Conservation (phyloP, 2,888 invertebrate genomes). For the Graphium colonna region DNA sequence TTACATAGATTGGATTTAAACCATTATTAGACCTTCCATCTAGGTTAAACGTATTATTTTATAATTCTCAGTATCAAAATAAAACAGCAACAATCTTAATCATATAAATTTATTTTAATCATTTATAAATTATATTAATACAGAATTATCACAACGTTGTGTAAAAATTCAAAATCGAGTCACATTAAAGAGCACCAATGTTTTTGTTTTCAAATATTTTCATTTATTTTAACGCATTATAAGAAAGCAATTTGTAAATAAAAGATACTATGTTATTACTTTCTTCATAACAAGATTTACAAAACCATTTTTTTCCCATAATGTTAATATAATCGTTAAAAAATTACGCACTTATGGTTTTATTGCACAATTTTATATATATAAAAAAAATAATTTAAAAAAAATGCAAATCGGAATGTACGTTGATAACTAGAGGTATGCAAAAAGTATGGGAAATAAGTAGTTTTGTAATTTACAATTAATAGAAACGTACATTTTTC, state of each 20-base stretch:
- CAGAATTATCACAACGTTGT: constrained; percentile 33
- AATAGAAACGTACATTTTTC: too few relatives aligned
- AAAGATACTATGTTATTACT: too few relatives aligned
- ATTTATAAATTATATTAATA: constrained; percentile 32
- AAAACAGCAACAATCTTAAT: constrained; percentile 5
- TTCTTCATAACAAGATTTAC: too few relatives aligned
- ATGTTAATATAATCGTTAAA: background rate
- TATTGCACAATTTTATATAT: background rate
- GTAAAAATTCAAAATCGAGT: constrained; percentile 31
- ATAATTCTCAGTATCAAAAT: too few relatives aligned
- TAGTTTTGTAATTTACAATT: too few relatives aligned
- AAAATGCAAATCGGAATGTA: too few relatives aligned
- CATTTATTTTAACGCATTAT: constrained; percentile 3
- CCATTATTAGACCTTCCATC: too few relatives aligned
- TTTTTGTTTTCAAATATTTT: constrained; percentile 9
- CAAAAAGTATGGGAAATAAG: too few relatives aligned
- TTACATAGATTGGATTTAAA: too few relatives aligned
- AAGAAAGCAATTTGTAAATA: constrained; percentile 7
- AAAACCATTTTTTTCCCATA: too few relatives aligned
- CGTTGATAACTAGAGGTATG: background rate
- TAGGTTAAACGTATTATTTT: too few relatives aligned
- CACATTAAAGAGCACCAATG: constrained; percentile 36
- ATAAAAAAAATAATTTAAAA: too few relatives aligned
- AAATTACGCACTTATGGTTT: background rate
- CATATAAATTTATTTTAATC: constrained; percentile 20